Conservation (phyloP, 1,140 invertebrate species). For the Brachionus plicatilis region DNA sequence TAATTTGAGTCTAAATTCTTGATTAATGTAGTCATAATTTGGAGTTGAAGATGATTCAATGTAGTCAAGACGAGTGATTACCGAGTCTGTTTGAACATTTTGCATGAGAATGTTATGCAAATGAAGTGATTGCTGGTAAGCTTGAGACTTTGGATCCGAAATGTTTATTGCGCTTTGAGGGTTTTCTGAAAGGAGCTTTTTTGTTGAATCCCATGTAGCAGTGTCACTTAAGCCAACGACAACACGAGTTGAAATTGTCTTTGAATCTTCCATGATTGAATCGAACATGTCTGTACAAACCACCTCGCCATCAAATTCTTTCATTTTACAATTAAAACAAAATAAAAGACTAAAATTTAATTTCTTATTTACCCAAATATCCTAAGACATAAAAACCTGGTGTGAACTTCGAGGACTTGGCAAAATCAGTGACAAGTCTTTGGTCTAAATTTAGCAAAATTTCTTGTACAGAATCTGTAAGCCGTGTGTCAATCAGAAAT, state of each 20-base stretch:
- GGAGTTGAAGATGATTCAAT: not conserved
- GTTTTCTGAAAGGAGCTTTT: not conserved
- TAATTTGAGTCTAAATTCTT: conserved; percentile 5
- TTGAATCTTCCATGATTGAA: not conserved
- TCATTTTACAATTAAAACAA: not conserved
- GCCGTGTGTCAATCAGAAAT: not conserved
- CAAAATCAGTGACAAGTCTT: not conserved
- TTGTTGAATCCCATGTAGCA: not conserved
- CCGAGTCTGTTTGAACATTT: conserved; percentile 9
- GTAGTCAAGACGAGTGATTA: conserved; percentile 2
- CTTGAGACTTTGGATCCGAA: not conserved
- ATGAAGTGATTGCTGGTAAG: not conserved
- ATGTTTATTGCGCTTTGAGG: conserved; percentile 10
- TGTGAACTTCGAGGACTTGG: not conserved
- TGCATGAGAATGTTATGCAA: not conserved
- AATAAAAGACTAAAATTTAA: not conserved
- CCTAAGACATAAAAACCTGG: not conserved
- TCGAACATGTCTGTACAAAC: conserved; percentile 1
- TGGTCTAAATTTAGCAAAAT: not conserved
- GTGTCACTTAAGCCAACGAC: not conserved
- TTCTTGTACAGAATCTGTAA: not conserved
- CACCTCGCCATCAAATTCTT: not conserved
- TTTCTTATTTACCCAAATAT: not conserved
- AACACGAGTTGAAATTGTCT: not conserved
- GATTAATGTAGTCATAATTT: conserved; percentile 18